Conservation (phyloP, 2,888 invertebrate genomes). For the Nephrocerus scutellatus region DNA sequence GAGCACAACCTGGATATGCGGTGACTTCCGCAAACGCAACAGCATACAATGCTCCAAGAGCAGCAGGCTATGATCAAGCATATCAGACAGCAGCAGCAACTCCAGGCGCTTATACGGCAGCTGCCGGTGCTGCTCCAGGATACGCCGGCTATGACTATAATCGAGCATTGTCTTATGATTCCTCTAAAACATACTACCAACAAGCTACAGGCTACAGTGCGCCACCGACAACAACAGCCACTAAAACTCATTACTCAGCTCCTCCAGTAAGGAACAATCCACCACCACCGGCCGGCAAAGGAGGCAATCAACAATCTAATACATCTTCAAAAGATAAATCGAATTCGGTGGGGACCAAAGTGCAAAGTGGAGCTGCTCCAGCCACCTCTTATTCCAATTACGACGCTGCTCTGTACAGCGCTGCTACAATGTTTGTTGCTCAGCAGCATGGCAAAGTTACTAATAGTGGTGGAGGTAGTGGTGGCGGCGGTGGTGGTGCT, state of each 20-base stretch:
- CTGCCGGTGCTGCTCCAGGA: slow-evolving; percentile 65
- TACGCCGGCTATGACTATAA: slow-evolving; percentile 57
- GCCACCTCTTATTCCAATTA: slow-evolving; percentile 76
- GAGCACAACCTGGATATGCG: slow-evolving; percentile 77
- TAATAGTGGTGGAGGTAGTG: slow-evolving; percentile 22
- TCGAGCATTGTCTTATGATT: slow-evolving; percentile 64
- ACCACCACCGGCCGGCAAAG: slow-evolving; percentile 49
- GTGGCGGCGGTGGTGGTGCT: slow-evolving; percentile 19
- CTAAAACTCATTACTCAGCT: slow-evolving; percentile 49
- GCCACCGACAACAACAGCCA: slow-evolving; percentile 39
- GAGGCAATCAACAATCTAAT: too few relatives aligned
- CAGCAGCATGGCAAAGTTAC: slow-evolving; percentile 54
- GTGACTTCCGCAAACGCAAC: slow-evolving; percentile 76
- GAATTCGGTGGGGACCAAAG: slow-evolving; percentile 29
- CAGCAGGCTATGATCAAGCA: slow-evolving; percentile 75
- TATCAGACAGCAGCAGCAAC: slow-evolving; percentile 63
- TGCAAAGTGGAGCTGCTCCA: slow-evolving; percentile 54
- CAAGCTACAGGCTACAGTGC: slow-evolving; percentile 56
- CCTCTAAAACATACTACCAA: slow-evolving; percentile 79
- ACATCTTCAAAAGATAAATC: slow-evolving; percentile 36
- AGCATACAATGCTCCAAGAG: slow-evolving; percentile 76
- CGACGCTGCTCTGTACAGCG: slow-evolving; percentile 92
- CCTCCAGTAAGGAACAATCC: slow-evolving; percentile 61
- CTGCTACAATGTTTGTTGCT: slow-evolving; percentile 90
- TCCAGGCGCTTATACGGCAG: slow-evolving; percentile 51